A percentile compares a stretch with the other conserved stretches of the same genome.
Evolutionary conservation across 2,888 invertebrate genomes (phyloP).

Genomic region (Drosophila ustulata): DNA sequence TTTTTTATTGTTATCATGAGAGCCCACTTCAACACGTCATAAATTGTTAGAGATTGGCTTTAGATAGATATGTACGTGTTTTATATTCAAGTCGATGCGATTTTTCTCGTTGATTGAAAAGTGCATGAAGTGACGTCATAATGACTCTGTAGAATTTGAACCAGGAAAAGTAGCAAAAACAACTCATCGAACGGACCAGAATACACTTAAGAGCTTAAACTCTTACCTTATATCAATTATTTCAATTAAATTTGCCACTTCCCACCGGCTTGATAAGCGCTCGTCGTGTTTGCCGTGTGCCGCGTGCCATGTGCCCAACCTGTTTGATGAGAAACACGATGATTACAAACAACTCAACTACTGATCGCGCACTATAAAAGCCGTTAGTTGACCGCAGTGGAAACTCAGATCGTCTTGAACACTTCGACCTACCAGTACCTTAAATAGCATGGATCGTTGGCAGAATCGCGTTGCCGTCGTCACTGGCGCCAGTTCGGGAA

Average conservation of each 20-base stretch:
- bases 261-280: not conserved
- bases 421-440: not conserved
- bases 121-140: no score
- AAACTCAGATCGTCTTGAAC: slow-evolving; percentile 5
- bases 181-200: not conserved
- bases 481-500: slow-evolving; percentile 88
- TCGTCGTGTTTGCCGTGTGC: not conserved
- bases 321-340: slow-evolving; percentile 1
- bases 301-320: not conserved
- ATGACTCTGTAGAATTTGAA: no score
- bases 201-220: not conserved
- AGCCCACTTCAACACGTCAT: no score
- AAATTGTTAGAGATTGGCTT: no score
- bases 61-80: no score
- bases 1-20: no score
- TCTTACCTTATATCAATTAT: not conserved
- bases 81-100: no score
- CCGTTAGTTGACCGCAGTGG: not conserved
- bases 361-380: slow-evolving; percentile 13
- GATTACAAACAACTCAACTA: not conserved
- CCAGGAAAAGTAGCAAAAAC: no score
- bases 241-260: slow-evolving; percentile 1
- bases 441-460: slow-evolving; percentile 87
- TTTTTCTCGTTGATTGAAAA: no score
- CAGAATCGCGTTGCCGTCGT: slow-evolving; percentile 87